These are phyloP conservation scores for Mimas tiliae DNA, from an alignment of 2,888 invertebrate species.

Conservation along the genomic window DNA sequence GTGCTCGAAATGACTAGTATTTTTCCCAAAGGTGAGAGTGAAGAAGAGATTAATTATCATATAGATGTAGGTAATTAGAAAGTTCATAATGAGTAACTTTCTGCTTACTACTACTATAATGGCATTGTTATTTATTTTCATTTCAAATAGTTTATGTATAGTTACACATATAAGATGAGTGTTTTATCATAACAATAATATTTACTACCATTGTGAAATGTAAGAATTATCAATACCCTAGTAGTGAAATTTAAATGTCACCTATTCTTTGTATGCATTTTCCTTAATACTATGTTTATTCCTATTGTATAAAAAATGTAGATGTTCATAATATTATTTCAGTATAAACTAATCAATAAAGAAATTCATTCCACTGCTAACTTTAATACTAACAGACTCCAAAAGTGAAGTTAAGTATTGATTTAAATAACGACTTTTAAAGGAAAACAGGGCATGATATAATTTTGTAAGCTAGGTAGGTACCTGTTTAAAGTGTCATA, in stretches of 20 bases:
- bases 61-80: constrained; percentile 14
- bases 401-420: neutral
- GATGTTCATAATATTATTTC: neutral
- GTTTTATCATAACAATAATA: neutral
- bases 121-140: neutral
- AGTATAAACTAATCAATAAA: neutral
- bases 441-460: constrained; percentile 4
- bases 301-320: neutral
- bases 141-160: neutral
- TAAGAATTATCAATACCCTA: neutral
- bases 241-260: neutral
- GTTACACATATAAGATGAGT: neutral
- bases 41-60: constrained; percentile 1
- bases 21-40: constrained; percentile 20
- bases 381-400: neutral
- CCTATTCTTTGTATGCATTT: neutral
- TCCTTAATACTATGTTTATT: neutral
- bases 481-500: constrained; percentile 43
- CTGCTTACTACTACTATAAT: constrained; percentile 9
- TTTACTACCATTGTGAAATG: neutral
- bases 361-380: constrained; percentile 13
- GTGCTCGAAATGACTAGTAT: constrained; percentile 14
- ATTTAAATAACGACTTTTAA: neutral
- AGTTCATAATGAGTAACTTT: constrained; percentile 7
- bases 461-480: constrained; percentile 22